Evolutionary conservation across 2,888 invertebrate genomes (phyloP).

Genomic region (Argyresthia albistria): DNA sequence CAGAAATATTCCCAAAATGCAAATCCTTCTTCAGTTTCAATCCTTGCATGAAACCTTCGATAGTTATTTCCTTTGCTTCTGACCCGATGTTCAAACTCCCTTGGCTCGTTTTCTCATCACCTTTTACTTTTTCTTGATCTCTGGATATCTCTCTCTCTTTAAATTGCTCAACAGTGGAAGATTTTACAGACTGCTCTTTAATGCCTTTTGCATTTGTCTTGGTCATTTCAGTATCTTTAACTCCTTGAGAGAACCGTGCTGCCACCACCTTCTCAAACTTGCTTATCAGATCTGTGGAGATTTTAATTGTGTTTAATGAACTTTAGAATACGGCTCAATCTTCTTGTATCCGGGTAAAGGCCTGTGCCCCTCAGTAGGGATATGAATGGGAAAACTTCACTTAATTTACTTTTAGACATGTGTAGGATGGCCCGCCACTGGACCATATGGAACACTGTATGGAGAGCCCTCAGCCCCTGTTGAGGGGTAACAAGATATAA

Average conservation of each 20-base stretch:
- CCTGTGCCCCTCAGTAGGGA: too few species aligned
- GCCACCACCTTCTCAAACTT: conserved; percentile 45
- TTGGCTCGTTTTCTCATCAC: conserved; percentile 22
- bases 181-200: conserved; percentile 15
- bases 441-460: too few species aligned
- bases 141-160: too few species aligned
- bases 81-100: conserved; percentile 32
- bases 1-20: conserved; percentile 53
- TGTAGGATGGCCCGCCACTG: too few species aligned
- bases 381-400: too few species aligned
- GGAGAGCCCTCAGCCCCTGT: too few species aligned
- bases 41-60: conserved; percentile 49
- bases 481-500: too few species aligned
- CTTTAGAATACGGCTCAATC: too few species aligned
- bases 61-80: conserved; percentile 42
- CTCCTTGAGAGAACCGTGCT: conserved; percentile 19
- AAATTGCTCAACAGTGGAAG: conserved; percentile 24
- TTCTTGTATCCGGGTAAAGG: too few species aligned
- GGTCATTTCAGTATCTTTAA: conserved; percentile 17
- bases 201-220: not conserved
- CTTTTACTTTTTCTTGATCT: conserved; percentile 12
- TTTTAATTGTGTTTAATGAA: too few species aligned
- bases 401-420: too few species aligned
- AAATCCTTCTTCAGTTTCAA: conserved; percentile 50
- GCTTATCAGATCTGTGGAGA: conserved; percentile 18